phyloP scores from a whole-genome alignment of 2,797 vertebrate species.

The Bradypodion ventrale region DNA sequence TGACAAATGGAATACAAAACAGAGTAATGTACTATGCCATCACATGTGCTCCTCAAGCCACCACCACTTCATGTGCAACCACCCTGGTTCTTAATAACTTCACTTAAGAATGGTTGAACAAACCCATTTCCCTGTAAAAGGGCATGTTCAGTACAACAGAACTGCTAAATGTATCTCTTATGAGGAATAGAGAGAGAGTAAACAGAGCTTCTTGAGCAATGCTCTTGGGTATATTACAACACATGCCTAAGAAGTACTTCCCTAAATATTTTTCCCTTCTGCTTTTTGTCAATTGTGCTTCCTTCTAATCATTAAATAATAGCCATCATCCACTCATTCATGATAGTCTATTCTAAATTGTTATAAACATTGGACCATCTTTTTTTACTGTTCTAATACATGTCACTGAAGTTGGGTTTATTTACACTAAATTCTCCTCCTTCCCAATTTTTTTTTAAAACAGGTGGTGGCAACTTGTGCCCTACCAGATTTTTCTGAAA shows the following conservation, averaged over 20 bases:
- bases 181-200: neutral
- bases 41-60: no score
- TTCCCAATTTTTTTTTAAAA: no score
- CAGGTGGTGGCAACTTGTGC: no score
- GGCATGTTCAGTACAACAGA: neutral
- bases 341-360: no score
- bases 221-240: neutral
- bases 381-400: neutral
- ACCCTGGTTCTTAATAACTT: no score
- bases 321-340: neutral
- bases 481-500: no score
- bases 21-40: no score
- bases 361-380: neutral
- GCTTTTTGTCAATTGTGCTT: neutral
- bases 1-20: no score
- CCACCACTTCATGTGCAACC: no score
- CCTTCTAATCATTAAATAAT: neutral
- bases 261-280: neutral
- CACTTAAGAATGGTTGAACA: neutral
- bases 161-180: neutral
- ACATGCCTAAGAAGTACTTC: neutral
- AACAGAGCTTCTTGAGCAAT: no score
- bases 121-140: neutral
- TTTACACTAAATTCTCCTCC: no score
- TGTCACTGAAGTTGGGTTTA: no score